Evolutionary conservation across 2,113 vertebrate genomes (phyloP).

Genomic region (Sarotherodon lohbergeri): DNA sequence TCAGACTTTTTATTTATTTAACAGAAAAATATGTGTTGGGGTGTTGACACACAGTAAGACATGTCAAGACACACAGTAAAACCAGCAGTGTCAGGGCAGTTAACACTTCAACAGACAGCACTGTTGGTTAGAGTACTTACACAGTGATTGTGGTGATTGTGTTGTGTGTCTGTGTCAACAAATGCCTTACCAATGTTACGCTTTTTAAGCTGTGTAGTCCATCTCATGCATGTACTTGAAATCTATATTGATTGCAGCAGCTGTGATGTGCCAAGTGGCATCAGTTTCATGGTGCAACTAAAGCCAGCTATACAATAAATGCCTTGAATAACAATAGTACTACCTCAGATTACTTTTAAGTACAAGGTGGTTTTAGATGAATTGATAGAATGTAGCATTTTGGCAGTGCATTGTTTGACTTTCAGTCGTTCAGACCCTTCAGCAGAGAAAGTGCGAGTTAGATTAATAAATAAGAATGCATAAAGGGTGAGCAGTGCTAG

Average conservation of each 20-base stretch:
- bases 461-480: slow-evolving; percentile 68
- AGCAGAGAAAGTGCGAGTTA: slow-evolving; percentile 34
- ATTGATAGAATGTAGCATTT: not conserved
- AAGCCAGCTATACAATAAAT: not conserved
- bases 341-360: not conserved
- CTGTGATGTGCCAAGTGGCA: not conserved
- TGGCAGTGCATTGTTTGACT: slow-evolving; percentile 30
- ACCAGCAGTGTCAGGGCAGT: slow-evolving; percentile 48
- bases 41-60: slow-evolving; percentile 43
- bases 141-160: slow-evolving; percentile 37
- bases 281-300: not conserved
- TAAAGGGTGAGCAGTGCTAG: slow-evolving; percentile 53
- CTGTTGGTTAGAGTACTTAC: slow-evolving; percentile 14
- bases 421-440: slow-evolving; percentile 30
- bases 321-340: not conserved
- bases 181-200: not conserved
- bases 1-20: slow-evolving; percentile 68
- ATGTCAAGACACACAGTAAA: slow-evolving; percentile 41
- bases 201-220: not conserved
- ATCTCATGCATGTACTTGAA: not conserved
- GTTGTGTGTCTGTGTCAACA: slow-evolving; percentile 27
- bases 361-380: not conserved
- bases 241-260: not conserved
- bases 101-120: slow-evolving; percentile 58
- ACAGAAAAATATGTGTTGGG: slow-evolving; percentile 44